These are phyloP conservation scores for Acromyrmex charruanus DNA, from an alignment of 1,140 invertebrate species.

Conservation along the genomic window DNA sequence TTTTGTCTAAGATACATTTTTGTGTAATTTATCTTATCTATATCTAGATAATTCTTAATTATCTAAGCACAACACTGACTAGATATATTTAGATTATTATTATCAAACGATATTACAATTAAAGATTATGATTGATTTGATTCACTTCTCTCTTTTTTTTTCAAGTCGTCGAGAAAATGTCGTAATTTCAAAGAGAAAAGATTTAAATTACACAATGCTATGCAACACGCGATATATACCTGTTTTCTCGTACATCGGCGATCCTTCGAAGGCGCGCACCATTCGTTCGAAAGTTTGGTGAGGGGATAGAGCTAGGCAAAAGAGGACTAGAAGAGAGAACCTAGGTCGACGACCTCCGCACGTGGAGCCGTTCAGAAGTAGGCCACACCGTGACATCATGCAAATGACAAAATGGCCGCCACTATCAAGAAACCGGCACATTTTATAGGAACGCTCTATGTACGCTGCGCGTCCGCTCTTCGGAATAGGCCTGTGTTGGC, in stretches of 20 bases:
- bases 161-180: neutral
- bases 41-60: too few relatives aligned
- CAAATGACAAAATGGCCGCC: constrained; percentile 79
- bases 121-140: too few relatives aligned
- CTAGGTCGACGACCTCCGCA: constrained; percentile 82
- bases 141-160: neutral
- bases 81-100: too few relatives aligned
- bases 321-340: constrained; percentile 73
- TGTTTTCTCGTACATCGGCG: constrained; percentile 36
- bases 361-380: constrained; percentile 82
- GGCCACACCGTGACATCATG: constrained; percentile 83
- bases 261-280: constrained; percentile 41
- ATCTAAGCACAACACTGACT: too few relatives aligned
- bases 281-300: constrained; percentile 63
- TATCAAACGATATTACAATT: too few relatives aligned
- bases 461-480: neutral
- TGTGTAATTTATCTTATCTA: too few relatives aligned
- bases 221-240: neutral
- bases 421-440: constrained; percentile 65
- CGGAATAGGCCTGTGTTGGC: neutral
- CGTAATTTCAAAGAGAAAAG: constrained; percentile 8
- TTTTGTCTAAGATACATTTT: too few relatives aligned
- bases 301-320: constrained; percentile 71
- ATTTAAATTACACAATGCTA: constrained; percentile 14
- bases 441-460: constrained; percentile 63